phyloP scores from a whole-genome alignment of 2,888 invertebrate genomes.

The Stegophylla sp. region DNA sequence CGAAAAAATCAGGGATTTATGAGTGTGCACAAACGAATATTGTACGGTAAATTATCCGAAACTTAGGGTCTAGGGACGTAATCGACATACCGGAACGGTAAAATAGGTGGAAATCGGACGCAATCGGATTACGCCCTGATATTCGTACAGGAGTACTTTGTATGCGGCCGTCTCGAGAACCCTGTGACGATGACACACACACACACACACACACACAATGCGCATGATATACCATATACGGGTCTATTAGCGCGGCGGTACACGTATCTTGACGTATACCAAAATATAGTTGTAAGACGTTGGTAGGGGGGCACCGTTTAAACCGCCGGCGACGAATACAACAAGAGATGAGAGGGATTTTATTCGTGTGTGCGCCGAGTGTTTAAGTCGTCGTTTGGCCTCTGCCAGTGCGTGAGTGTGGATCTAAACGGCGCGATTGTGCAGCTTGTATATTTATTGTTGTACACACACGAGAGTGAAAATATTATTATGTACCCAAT shows the following conservation, averaged over 20 bases:
- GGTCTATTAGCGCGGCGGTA: slow-evolving; percentile 18
- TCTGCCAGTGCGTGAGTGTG: not conserved
- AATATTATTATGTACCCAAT: slow-evolving; percentile 48
- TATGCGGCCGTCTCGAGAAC: not conserved
- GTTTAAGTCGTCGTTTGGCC: not conserved
- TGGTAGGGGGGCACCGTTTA: not conserved
- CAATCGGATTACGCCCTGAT: no score
- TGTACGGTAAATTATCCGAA: no score
- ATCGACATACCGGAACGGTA: no score
- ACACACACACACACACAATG: not conserved
- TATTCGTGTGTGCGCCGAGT: not conserved
- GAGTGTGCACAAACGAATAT: no score
- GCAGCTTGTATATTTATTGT: no score
- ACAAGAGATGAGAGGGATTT: not conserved
- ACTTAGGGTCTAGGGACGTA: no score
- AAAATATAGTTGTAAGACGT: no score
- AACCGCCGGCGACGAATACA: not conserved
- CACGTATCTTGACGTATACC: not conserved
- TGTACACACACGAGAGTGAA: slow-evolving; percentile 18
- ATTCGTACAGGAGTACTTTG: not conserved
- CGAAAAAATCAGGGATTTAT: no score
- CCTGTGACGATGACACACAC: no score
- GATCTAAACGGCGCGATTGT: not conserved
- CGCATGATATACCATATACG: not conserved
- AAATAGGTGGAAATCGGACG: no score